Percentiles rank a stretch among this genome's conserved stretches.
Evolutionary conservation across 2,113 vertebrate genomes (phyloP).

Genomic region (Dolichotis patagonum): DNA sequence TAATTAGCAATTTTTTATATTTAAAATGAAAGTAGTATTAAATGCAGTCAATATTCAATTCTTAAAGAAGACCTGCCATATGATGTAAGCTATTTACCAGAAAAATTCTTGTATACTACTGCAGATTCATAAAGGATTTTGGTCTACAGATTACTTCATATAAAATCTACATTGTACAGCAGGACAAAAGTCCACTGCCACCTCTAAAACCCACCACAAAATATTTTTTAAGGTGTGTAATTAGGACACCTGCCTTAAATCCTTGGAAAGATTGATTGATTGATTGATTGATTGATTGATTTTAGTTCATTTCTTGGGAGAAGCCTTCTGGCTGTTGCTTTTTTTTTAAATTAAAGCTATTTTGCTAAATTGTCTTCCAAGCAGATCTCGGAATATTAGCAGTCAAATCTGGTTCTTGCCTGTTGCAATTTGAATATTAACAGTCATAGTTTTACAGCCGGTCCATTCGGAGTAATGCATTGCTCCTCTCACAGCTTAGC

Average conservation of each 20-base stretch:
- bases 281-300: background rate
- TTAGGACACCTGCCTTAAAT: constrained; percentile 26
- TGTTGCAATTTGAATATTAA: constrained; percentile 66
- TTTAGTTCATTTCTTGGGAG: constrained; percentile 54
- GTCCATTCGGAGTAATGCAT: constrained; percentile 82
- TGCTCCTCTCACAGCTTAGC: constrained; percentile 78
- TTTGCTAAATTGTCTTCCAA: constrained; percentile 53
- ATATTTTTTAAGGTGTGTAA: background rate
- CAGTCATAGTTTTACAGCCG: constrained; percentile 65
- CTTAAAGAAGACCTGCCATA: background rate
- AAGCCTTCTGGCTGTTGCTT: constrained; percentile 7
- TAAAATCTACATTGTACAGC: background rate
- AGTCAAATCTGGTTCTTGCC: background rate
- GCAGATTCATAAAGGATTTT: background rate
- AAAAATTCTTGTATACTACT: background rate
- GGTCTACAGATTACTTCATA: background rate
- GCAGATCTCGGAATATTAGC: constrained; percentile 41
- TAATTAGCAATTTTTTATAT: constrained; percentile 26
- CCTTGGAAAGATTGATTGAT: background rate
- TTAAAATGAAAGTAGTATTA: background rate
- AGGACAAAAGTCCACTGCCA: background rate
- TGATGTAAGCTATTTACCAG: background rate
- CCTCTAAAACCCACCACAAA: background rate
- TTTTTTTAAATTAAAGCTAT: constrained; percentile 56
- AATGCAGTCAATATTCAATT: background rate